These are phyloP conservation scores for Stichodactyla mertensii DNA, from an alignment of 64 coral and sea anemone species.

Conservation along the genomic window DNA sequence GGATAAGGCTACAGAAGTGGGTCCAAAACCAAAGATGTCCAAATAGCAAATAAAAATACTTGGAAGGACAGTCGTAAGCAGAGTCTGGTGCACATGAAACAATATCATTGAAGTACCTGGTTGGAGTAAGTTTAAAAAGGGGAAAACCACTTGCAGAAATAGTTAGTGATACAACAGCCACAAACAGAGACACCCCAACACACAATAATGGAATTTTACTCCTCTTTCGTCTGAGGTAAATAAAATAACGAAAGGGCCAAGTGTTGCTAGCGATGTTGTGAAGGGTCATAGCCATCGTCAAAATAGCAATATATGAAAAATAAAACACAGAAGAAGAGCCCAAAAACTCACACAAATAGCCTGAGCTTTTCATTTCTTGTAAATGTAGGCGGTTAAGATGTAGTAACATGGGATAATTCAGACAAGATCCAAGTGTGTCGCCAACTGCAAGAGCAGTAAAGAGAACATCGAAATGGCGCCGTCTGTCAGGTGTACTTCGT, in stretches of 20 bases:
- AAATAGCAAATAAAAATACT: background rate
- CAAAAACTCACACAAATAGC: background rate
- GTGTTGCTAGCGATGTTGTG: background rate
- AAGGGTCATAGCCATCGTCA: background rate
- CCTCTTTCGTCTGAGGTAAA: background rate
- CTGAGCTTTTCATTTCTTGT: background rate
- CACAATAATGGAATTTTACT: background rate
- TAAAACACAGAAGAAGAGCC: background rate
- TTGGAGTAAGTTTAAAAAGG: background rate
- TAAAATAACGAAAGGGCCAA: background rate
- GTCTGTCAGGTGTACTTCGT: background rate
- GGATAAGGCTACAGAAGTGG: background rate
- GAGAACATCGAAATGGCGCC: conserved; percentile 6
- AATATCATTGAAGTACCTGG: background rate
- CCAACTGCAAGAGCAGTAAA: background rate
- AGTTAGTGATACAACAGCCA: background rate
- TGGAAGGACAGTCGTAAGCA: background rate
- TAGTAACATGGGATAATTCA: background rate
- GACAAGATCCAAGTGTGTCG: background rate
- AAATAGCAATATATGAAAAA: background rate
- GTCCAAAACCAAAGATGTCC: background rate
- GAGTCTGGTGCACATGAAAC: background rate
- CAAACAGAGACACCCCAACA: background rate
- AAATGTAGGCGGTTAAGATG: background rate
- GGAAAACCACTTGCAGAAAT: background rate